Conservation (phyloP, 2,113 vertebrate genomes). For the Phodopus roborovskii region DNA sequence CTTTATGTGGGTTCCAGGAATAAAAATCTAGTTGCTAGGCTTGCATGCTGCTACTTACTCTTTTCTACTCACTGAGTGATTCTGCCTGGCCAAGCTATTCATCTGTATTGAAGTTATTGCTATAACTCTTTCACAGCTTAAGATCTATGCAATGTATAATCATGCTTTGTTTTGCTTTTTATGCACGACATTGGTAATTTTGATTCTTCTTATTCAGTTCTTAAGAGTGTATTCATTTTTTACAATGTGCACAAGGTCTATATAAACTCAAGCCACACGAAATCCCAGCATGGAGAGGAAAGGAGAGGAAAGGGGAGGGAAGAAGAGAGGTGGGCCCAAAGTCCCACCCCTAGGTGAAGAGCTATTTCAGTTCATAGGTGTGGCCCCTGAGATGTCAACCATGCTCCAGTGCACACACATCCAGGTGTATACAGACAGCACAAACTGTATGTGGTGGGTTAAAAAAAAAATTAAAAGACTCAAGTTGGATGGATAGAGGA, state of each 20-base stretch:
- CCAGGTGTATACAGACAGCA: background rate
- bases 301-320: background rate
- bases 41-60: background rate
- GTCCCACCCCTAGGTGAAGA: background rate
- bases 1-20: background rate
- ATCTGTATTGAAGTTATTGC: background rate
- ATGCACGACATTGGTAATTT: background rate
- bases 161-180: background rate
- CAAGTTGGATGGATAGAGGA: background rate
- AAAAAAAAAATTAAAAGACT: background rate
- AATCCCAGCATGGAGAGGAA: background rate
- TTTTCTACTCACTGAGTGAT: background rate
- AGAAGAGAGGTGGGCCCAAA: background rate
- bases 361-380: background rate
- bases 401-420: background rate
- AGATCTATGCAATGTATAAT: background rate
- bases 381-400: background rate
- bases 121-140: background rate
- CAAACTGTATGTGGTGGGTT: background rate
- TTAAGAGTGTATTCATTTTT: background rate
- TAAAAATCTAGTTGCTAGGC: background rate
- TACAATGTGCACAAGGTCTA: background rate
- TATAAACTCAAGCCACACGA: background rate
- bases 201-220: background rate
- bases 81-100: background rate